These are phyloP conservation scores for Hippocampus mohnikei DNA, from an alignment of 2,113 vertebrate genomes.

Conservation along the genomic window DNA sequence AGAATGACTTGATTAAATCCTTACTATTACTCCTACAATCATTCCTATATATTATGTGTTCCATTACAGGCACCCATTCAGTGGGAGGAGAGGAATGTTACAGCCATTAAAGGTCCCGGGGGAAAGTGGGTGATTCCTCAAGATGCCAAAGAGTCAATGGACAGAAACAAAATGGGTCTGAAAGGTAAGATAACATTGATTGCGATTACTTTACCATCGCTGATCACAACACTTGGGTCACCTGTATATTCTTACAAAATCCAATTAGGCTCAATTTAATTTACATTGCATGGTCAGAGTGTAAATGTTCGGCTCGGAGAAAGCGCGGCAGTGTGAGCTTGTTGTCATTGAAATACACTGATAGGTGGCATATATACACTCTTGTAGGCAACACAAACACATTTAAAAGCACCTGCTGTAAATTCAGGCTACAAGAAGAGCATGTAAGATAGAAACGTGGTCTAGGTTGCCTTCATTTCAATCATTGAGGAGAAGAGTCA, in stretches of 20 bases:
- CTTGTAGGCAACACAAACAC: too few species aligned
- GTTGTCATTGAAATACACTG: too few species aligned
- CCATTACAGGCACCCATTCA: conserved; percentile 81
- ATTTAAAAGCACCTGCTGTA: too few species aligned
- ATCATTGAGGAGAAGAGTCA: too few species aligned
- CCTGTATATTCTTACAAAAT: not conserved
- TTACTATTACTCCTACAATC: not conserved
- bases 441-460: too few species aligned
- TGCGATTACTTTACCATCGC: not conserved
- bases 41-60: not conserved
- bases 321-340: too few species aligned
- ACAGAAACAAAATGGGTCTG: conserved; percentile 92
- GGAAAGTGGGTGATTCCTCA: conserved; percentile 97
- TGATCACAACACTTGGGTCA: conserved; percentile 1
- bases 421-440: too few species aligned
- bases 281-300: not conserved
- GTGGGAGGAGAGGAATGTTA: conserved; percentile 91
- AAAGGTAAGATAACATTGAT: conserved; percentile 77
- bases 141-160: conserved; percentile 96
- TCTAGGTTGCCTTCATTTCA: too few species aligned
- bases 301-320: too few species aligned
- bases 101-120: conserved; percentile 88
- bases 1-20: not conserved
- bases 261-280: not conserved
- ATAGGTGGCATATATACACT: too few species aligned